Evolutionary conservation across 2,888 invertebrate genomes (phyloP), one percentile per base, ranked within the genome.

Genomic region (Coleophora deauratella): DNA sequence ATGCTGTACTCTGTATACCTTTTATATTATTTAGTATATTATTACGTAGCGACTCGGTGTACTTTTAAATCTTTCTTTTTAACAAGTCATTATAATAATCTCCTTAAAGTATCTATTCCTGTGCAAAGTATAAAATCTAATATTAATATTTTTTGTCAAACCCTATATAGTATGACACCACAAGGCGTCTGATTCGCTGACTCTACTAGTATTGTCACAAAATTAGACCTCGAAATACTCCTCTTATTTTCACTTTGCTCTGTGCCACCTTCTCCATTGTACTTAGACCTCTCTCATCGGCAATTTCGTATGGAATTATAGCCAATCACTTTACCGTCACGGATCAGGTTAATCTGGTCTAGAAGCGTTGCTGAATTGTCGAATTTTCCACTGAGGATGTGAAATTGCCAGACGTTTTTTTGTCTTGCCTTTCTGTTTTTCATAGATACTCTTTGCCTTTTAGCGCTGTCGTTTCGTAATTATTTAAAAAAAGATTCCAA

Each of bases 371-470:
- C 60, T 57, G 62, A 72, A 66, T 72, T 59, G 64, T 66, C 66
- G 65, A 66, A 70, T 69, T 73, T 72, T 68, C 62, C 61, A 54
- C 57, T 58, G 57, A 58, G 57, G 60, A 65, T 59, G 56, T 59
- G 69, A 72, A 75, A 72, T 72, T 72, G 69, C 55, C 66, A 66
- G 54, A 48, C 51, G 66, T 63, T 73, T 76, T 75, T 70, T 67
- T 66, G 46, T 50, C 53, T 55, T 63, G 57, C 66, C 69, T 72
- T 77, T 72, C 72, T 72, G 72, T 79, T 74, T 77, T 77, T 72
- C 69, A 21, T 21, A 21, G 70, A 69, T 70, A 67, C 64, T 52
- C n/a, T 33, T 38, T 33, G n/a, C 37, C 12, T 21, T 21, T 21
- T 21, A 21, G 21, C 21, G 7, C 66, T 68, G 62, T 71, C 70